Evolutionary conservation across 2,113 vertebrate genomes (phyloP).

Genomic region (Psilopsiagon aurifrons): DNA sequence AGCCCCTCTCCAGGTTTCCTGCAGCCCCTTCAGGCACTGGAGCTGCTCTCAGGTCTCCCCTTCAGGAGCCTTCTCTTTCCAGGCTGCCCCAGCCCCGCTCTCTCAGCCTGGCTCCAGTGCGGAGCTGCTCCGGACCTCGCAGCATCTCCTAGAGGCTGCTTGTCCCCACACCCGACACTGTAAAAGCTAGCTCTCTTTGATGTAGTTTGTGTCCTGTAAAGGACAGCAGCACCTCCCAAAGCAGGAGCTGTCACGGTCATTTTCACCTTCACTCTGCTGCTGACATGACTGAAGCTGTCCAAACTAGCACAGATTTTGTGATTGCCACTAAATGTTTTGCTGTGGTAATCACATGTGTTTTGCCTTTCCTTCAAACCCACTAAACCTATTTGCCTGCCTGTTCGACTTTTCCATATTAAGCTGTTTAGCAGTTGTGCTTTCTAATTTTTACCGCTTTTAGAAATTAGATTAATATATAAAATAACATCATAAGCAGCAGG

Average conservation of each 20-base stretch:
- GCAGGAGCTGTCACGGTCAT: background rate
- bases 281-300: background rate
- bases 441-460: background rate
- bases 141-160: background rate
- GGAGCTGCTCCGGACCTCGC: background rate
- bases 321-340: background rate
- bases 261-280: background rate
- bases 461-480: constrained; percentile 24
- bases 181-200: background rate
- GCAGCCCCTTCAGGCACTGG: too few species aligned
- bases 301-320: background rate
- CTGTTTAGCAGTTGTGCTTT: background rate
- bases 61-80: background rate
- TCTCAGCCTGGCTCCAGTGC: background rate
- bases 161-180: background rate
- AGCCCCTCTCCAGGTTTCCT: too few species aligned
- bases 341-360: rapidly evolving
- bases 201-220: background rate
- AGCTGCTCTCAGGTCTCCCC: too few species aligned
- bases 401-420: background rate
- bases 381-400: background rate
- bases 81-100: background rate
- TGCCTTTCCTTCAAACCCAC: background rate
- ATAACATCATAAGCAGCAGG: constrained; percentile 12
- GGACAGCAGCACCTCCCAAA: background rate